A percentile compares a stretch with the other conserved stretches of the same genome.
phyloP scores from a whole-genome alignment of 2,113 vertebrate genomes.

The Lepus timidus region DNA sequence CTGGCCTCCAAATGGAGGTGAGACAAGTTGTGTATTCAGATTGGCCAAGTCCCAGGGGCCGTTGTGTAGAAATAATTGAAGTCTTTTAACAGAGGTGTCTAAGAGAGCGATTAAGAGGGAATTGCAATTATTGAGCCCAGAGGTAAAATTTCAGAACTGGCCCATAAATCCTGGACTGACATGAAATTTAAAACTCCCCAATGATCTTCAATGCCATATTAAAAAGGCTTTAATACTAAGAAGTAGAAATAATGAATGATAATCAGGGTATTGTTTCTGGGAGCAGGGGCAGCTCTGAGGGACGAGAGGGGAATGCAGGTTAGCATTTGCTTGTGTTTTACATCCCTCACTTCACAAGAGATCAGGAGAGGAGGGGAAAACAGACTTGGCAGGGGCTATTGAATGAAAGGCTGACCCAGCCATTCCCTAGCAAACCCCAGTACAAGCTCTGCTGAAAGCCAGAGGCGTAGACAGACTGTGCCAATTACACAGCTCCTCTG shows the following conservation, averaged over 20 bases:
- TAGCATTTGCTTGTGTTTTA: neutral
- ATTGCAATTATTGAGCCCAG: slow-evolving; percentile 81
- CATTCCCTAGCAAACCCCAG: neutral
- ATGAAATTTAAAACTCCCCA: slow-evolving; percentile 79
- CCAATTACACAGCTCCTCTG: neutral
- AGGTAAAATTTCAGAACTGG: slow-evolving; percentile 78
- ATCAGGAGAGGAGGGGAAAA: neutral
- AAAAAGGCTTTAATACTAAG: slow-evolving; percentile 80
- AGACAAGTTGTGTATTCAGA: slow-evolving; percentile 68
- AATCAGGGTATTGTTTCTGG: slow-evolving; percentile 75
- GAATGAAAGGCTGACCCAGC: neutral
- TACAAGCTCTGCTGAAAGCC: neutral
- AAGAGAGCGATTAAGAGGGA: slow-evolving; percentile 82
- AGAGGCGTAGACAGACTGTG: neutral
- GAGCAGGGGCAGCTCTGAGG: slow-evolving; percentile 43
- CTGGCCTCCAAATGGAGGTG: slow-evolving; percentile 70
- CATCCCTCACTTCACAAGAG: neutral
- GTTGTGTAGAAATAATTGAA: slow-evolving; percentile 77
- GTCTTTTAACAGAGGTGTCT: slow-evolving; percentile 77
- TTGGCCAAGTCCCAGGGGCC: slow-evolving; percentile 18
- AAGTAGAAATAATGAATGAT: slow-evolving; percentile 79
- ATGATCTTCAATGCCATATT: slow-evolving; percentile 71
- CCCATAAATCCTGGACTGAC: slow-evolving; percentile 80
- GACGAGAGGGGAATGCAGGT: rapidly evolving
- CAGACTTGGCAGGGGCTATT: rapidly evolving